These are phyloP conservation scores for Deilephila porcellus DNA, from an alignment of 2,888 invertebrate genomes.

Conservation along the genomic window DNA sequence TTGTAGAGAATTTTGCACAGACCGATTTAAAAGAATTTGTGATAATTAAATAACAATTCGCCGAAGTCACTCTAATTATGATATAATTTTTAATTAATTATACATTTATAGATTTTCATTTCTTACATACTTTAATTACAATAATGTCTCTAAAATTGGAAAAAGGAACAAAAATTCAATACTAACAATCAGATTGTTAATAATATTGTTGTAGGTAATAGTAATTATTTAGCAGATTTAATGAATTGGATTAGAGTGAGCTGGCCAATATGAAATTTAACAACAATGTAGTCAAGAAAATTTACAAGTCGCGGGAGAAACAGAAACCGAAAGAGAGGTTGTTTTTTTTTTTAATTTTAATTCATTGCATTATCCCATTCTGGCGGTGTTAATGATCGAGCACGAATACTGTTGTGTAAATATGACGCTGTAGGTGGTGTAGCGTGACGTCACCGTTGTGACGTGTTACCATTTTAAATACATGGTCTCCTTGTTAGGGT, in stretches of 20 bases:
- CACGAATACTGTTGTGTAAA: constrained; percentile 81
- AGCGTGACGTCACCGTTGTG: constrained; percentile 69
- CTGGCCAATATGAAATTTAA: constrained; percentile 36
- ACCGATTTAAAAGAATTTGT: constrained; percentile 22
- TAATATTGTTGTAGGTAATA: neutral
- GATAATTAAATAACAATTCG: constrained; percentile 24
- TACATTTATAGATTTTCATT: neutral
- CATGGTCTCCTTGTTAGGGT: constrained; percentile 75
- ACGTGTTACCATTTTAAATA: constrained; percentile 73
- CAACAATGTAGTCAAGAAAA: constrained; percentile 37
- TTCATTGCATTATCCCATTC: constrained; percentile 77
- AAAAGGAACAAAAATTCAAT: neutral
- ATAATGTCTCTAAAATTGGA: neutral
- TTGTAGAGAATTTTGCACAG: constrained; percentile 40
- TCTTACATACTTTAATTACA: neutral
- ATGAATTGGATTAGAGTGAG: constrained; percentile 18
- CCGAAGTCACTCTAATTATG: constrained; percentile 16
- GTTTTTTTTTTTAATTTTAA: constrained; percentile 45
- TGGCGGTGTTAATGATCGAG: constrained; percentile 78
- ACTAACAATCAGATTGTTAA: neutral
- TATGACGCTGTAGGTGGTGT: constrained; percentile 40
- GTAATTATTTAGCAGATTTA: neutral
- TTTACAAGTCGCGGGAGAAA: constrained; percentile 30
- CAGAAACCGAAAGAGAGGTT: constrained; percentile 40
- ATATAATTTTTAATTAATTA: neutral